phyloP scores from a whole-genome alignment of 2,888 invertebrate genomes.

The Eristalinus aeneus region DNA sequence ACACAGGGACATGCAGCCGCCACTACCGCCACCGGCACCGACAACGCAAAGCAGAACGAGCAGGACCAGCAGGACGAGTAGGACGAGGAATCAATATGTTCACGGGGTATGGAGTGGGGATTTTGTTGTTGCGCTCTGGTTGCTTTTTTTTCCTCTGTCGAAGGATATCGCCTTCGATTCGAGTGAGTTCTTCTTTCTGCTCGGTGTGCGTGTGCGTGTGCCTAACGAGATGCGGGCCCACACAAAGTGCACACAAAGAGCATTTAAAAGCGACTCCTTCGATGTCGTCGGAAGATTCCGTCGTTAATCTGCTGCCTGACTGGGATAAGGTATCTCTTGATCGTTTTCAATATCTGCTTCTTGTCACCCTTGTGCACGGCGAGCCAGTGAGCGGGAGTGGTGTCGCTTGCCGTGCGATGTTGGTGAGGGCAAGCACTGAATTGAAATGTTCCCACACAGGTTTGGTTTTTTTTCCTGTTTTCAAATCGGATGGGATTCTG shows the following conservation, averaged over 20 bases:
- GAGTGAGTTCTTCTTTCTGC: no score
- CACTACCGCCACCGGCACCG: neutral
- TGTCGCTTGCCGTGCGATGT: neutral
- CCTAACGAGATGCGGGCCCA: neutral
- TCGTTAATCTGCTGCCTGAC: constrained; percentile 20
- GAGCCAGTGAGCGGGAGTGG: neutral
- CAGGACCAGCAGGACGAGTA: neutral
- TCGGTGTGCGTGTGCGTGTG: neutral
- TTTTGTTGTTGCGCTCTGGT: constrained; percentile 33
- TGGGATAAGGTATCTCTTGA: constrained; percentile 31
- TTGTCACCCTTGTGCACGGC: constrained; percentile 2
- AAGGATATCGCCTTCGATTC: constrained; percentile 29
- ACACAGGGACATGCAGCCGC: neutral
- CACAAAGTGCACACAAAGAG: constrained; percentile 34
- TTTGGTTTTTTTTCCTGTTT: neutral
- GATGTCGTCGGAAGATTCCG: constrained; percentile 11
- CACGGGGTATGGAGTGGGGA: constrained; percentile 8
- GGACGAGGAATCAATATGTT: constrained; percentile 44
- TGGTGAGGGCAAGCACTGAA: neutral
- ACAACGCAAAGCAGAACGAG: neutral
- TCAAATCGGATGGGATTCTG: neutral
- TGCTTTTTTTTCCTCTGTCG: neutral
- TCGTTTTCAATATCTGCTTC: constrained; percentile 15
- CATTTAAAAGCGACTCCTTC: constrained; percentile 7
- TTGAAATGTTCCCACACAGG: constrained; percentile 30